Conservation (phyloP, 2,113 vertebrate genomes). For the Engraulis encrasicolus region DNA sequence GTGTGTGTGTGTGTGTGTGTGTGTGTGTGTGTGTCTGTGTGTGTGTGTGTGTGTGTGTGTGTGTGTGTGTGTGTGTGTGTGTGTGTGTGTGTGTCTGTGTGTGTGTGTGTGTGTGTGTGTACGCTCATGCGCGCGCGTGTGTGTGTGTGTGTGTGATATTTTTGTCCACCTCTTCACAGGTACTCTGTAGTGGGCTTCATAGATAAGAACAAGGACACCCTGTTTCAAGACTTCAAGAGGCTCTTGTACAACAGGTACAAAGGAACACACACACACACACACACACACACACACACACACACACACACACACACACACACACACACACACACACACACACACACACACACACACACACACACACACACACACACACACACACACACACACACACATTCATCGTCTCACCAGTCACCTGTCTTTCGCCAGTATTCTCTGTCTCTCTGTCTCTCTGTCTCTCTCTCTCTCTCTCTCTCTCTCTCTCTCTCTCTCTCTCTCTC, state of each 20-base stretch:
- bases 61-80: not conserved
- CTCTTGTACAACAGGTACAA: conserved; percentile 96
- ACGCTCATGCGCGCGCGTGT: not conserved
- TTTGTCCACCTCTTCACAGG: conserved; percentile 74
- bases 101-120: not conserved
- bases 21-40: too few relatives aligned
- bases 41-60: too few relatives aligned
- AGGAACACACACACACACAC: not conserved
- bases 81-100: not conserved
- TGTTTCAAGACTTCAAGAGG: conserved; percentile 99
- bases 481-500: too few relatives aligned
- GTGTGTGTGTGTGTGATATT: not conserved
- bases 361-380: too few relatives aligned
- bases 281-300: not conserved
- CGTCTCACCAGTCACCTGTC: too few relatives aligned
- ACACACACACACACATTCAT: too few relatives aligned
- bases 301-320: conserved; percentile 32
- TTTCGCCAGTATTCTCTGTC: too few relatives aligned
- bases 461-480: not conserved
- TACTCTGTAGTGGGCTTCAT: conserved; percentile 96
- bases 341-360: not conserved
- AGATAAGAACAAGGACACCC: conserved; percentile 98
- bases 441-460: conserved; percentile 20
- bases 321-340: conserved; percentile 34
- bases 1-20: too few relatives aligned